These are phyloP conservation scores for Ctenodactylus gundi DNA, from an alignment of 2,113 vertebrate genomes.

Conservation along the genomic window DNA sequence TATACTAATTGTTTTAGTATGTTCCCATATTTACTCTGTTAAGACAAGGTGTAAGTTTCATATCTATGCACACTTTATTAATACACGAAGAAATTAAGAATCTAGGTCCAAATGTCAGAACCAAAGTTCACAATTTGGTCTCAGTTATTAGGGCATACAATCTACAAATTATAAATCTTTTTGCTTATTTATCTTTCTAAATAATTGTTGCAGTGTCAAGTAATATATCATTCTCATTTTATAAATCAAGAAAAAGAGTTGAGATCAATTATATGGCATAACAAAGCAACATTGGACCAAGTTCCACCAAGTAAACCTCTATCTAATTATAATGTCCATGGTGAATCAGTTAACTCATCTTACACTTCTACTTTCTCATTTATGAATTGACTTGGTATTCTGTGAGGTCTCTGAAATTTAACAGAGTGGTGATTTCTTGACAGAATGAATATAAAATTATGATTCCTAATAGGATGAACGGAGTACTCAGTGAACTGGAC, in stretches of 20 bases:
- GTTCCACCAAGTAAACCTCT: not conserved
- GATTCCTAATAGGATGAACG: not conserved
- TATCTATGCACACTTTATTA: constrained; percentile 31
- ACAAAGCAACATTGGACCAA: not conserved
- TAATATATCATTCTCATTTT: not conserved
- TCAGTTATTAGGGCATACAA: not conserved
- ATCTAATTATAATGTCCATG: not conserved
- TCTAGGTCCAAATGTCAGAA: constrained; percentile 1
- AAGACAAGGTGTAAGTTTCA: constrained; percentile 45
- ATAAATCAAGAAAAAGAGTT: not conserved
- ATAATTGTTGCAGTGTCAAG: not conserved
- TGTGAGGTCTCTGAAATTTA: not conserved
- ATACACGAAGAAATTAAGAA: constrained; percentile 42
- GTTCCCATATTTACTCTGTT: constrained; percentile 37
- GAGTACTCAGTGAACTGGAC: not conserved
- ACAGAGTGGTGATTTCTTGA: not conserved
- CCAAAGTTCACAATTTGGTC: not conserved
- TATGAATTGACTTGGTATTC: constrained; percentile 6
- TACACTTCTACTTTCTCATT: not conserved
- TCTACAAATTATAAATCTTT: not conserved
- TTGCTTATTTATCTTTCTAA: not conserved
- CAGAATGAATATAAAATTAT: not conserved
- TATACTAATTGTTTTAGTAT: not conserved
- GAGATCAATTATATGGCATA: not conserved
- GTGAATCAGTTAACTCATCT: not conserved